Base-by-base conservation (phyloP, 2,888 invertebrate genomes). In the Drosophila putrida region DNA sequence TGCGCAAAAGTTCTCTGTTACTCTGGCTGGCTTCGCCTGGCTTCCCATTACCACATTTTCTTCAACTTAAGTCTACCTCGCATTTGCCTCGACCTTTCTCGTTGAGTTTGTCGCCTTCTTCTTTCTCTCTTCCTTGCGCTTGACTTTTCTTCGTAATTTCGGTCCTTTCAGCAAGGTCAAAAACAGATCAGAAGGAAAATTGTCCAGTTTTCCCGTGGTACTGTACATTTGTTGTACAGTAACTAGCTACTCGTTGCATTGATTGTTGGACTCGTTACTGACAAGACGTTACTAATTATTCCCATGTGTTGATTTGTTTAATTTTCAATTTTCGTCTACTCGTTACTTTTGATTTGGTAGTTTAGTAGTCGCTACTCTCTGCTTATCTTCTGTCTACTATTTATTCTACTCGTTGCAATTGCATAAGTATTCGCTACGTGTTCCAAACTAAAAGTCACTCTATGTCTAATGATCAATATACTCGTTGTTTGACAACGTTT, bases 1-100 rank as follows among this genome's bases (percentile, higher is more conserved):
- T 82, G 82, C 70, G 80, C 85, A 85, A 82, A 82, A 85, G 70
- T 82, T 87, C 46, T 47, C 46, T 47, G 54, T 76, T 67, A 47
- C 63, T 47, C 31, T 9, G 9, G 9, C 54, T 39, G 33, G 35
- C 20, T 41, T 57, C 20, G 51, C 60, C 57, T n/a, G n/a, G n/a
- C 6, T 10, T 43, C 9, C 57, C 35, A 64, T 77, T 70, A 71
- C 71, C 66, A 65, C 65, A 65, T 61, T 76, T 64, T 61, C 51
- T 33, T 11, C 35, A 20, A 46, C 50, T 36, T 50, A 28, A 43
- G 8, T 38, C 13, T 44, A 8, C 46, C 36, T 28, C 25, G 25
- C 44, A 27, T 46, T 36, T 6, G 35, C 36, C 9, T 46, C n/a
- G n/a, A 5, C 10, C 9, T 46, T 9, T 15, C 25, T 31, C 31